Percentiles rank a stretch among this genome's conserved stretches.
phyloP scores from a whole-genome alignment of 2,797 vertebrate genomes.

The Clarias fuscus region DNA sequence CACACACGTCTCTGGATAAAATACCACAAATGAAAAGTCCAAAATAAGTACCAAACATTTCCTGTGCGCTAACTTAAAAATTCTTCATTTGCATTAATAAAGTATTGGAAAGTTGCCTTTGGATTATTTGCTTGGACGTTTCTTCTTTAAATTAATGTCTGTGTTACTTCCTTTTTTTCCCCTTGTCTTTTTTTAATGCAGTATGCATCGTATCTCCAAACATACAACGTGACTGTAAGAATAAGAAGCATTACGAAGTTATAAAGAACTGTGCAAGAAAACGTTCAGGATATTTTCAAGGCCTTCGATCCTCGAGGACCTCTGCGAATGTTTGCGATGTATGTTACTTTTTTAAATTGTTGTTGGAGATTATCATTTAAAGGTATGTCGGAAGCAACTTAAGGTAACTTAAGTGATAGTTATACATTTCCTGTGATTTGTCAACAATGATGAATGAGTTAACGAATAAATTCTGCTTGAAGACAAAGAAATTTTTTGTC shows the following conservation, averaged over 20 bases:
- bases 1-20: neutral
- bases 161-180: neutral
- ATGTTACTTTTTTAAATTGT: neutral
- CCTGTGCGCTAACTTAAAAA: neutral
- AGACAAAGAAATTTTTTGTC: neutral
- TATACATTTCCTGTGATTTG: neutral
- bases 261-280: neutral
- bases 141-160: neutral
- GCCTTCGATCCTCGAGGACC: no score
- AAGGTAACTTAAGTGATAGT: neutral
- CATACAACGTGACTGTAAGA: neutral
- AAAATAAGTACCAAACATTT: neutral
- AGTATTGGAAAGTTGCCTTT: neutral
- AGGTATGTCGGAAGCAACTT: neutral
- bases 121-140: neutral
- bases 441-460: neutral
- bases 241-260: neutral
- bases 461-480: neutral
- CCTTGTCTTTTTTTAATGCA: neutral
- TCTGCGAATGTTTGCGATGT: neutral
- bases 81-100: neutral
- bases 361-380: neutral
- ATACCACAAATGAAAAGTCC: neutral
- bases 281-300: neutral
- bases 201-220: fast-evolving